Evolutionary conservation across 2,113 vertebrate genomes (phyloP).

Genomic region (Hemichromis elongatus): DNA sequence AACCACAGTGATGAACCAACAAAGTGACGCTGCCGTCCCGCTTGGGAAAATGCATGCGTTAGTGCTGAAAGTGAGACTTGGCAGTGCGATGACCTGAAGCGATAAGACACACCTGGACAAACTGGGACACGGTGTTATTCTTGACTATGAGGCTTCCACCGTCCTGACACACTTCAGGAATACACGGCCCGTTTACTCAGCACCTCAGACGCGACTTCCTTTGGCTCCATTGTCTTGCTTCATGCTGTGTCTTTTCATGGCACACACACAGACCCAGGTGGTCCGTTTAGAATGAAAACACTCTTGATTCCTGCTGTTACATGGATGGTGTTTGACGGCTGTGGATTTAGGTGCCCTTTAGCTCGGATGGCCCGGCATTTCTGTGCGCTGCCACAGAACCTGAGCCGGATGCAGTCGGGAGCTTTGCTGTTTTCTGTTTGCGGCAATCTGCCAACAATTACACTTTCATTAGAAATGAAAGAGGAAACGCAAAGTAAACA

Average conservation of each 20-base stretch:
- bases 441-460: background rate
- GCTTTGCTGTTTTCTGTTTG: background rate
- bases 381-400: slow-evolving; percentile 1
- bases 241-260: background rate
- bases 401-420: background rate
- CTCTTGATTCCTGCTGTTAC: background rate
- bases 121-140: slow-evolving; percentile 47
- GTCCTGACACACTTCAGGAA: slow-evolving; percentile 44
- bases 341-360: background rate
- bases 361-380: background rate
- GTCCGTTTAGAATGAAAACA: background rate
- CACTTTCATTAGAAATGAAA: slow-evolving; percentile 19
- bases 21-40: background rate
- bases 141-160: background rate
- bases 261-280: background rate
- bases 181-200: slow-evolving; percentile 36
- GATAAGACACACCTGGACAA: slow-evolving; percentile 33
- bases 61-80: background rate
- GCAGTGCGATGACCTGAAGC: background rate
- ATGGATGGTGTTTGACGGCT: background rate
- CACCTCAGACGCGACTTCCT: background rate
- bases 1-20: background rate
- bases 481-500: background rate
- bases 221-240: background rate
- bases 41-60: background rate